Evolutionary conservation across 2,888 invertebrate genomes (phyloP).

Genomic region (Seira sanloemensis): DNA sequence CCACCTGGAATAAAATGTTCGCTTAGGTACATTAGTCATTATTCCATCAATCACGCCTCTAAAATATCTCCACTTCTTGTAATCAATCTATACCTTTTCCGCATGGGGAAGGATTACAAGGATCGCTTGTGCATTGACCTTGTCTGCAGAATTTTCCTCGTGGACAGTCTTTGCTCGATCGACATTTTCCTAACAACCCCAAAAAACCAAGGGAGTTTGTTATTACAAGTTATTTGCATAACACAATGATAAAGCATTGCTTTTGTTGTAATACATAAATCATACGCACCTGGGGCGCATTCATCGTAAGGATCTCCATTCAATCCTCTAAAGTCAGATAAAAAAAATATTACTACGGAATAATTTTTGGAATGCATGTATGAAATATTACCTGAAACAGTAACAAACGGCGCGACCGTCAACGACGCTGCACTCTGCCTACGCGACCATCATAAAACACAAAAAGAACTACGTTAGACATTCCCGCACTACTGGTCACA

Average conservation of each 20-base stretch:
- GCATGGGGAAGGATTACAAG: slow-evolving; percentile 60
- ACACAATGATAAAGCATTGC: too few species aligned
- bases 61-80: slow-evolving; percentile 48
- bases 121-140: slow-evolving; percentile 61
- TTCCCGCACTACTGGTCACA: too few species aligned
- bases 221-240: too few species aligned
- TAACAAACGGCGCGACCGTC: slow-evolving; percentile 64
- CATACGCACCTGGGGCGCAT: slow-evolving; percentile 55
- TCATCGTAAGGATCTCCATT: slow-evolving; percentile 61
- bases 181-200: slow-evolving; percentile 46
- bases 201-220: not conserved
- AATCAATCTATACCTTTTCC: slow-evolving; percentile 43
- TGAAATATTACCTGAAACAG: too few species aligned
- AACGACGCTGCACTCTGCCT: slow-evolving; percentile 65
- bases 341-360: too few species aligned
- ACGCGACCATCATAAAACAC: too few species aligned
- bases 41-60: slow-evolving; percentile 56
- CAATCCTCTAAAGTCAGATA: too few species aligned
- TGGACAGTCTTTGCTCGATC: slow-evolving; percentile 58
- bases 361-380: too few species aligned
- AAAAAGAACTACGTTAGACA: too few species aligned
- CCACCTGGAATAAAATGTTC: slow-evolving; percentile 30
- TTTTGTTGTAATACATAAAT: not conserved
- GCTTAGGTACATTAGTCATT: slow-evolving; percentile 44
- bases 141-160: slow-evolving; percentile 59